Evolutionary conservation across 2,113 vertebrate genomes (phyloP), one percentile per base, ranked within the genome.

Genomic region (Rattus rattus): DNA sequence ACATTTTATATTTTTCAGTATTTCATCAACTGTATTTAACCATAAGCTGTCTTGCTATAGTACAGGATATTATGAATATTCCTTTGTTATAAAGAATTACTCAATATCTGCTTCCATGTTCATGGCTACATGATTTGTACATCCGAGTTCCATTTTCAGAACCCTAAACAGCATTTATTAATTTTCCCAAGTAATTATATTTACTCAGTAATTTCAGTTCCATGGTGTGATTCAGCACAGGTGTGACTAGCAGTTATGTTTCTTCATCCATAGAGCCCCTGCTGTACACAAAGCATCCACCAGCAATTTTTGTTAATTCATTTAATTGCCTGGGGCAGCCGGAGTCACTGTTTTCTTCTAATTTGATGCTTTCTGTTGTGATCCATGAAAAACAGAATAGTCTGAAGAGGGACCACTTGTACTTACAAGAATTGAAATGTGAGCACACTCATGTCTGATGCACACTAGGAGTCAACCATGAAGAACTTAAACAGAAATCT

Each of bases 231-330:
- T 95, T 96, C 7, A 93, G 90, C 84, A 90, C 96, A 98, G 76
- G 88, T 98, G 88, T 94, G 96, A 96, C 43, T 95, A 96, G 20
- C n/a, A 92, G 39, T 85, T 96, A 36, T 80, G 89, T 86, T 96
- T 97, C 95, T 93, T 86, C 65, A 96, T 97, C 93, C 85, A 16
- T 36, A 91, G 81, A 98, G 94, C 97, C 77, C 75, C 96, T 97
- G 80, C 63, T 96, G 86, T 88, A 95, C 47, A 72, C 81, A 80
- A 97, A 94, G 3, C 30, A 26, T 94, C 26, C 54, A 92, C 39
- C 80, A 92, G 24, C 72, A 97, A 97, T 96, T 98, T 96, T 69
- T 43, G 97, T 97, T 97, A 96, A 97, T 98, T 98, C 73, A 93
- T 7, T 30, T 97, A 97, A 95, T 93, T 98, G 92, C 89, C 96